Percentiles rank a stretch among this genome's conserved stretches.
phyloP scores from a whole-genome alignment of 2,888 invertebrate species.

The Agrenia bidenticulata region DNA sequence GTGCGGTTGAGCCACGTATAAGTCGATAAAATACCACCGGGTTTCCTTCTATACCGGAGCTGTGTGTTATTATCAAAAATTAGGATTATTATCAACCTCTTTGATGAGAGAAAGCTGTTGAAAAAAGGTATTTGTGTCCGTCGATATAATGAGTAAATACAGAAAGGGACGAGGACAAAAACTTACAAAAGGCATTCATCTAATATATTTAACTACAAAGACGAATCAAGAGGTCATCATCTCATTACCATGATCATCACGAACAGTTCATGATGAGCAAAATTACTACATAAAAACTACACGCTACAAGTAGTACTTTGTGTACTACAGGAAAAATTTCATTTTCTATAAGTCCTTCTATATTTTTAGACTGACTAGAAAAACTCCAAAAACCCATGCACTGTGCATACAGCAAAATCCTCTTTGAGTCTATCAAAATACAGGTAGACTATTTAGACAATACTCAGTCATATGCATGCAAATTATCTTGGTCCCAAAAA shows the following conservation, averaged over 20 bases:
- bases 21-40: constrained; percentile 93
- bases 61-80: constrained; percentile 57
- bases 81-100: constrained; percentile 1
- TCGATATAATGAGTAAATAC: constrained; percentile 8
- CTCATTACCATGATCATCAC: not conserved
- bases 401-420: constrained; percentile 17
- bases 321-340: not conserved
- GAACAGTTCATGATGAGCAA: not conserved
- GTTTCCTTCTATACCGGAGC: constrained; percentile 94
- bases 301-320: not conserved
- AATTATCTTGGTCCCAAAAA: no score
- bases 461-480: no score
- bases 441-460: not conserved
- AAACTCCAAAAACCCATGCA: constrained; percentile 40
- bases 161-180: constrained; percentile 20
- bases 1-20: constrained; percentile 93
- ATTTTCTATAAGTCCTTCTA: not conserved
- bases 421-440: not conserved
- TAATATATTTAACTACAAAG: not conserved
- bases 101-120: constrained; percentile 3
- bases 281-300: constrained; percentile 8
- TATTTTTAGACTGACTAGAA: constrained; percentile 1
- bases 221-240: not conserved
- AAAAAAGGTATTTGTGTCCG: not conserved
- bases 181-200: constrained; percentile 22